These are phyloP conservation scores for Eupithecia exiguata DNA, from an alignment of 2,888 invertebrate genomes.

Conservation along the genomic window DNA sequence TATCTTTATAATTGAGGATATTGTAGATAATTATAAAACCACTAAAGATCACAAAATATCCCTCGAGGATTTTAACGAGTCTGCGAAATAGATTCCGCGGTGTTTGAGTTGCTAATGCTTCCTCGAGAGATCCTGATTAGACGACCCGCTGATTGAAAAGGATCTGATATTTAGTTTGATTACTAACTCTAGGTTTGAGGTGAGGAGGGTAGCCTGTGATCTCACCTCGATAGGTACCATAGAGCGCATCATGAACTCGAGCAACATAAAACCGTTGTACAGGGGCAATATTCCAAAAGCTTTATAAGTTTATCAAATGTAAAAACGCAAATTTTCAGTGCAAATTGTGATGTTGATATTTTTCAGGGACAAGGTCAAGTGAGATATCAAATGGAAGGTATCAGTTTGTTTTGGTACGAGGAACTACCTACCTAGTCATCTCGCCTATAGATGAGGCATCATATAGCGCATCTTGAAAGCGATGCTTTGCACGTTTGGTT, in stretches of 20 bases:
- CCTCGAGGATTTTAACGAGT: conserved; percentile 4
- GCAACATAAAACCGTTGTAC: neutral
- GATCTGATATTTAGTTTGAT: neutral
- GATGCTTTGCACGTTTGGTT: too few species aligned
- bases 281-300: neutral
- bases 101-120: conserved; percentile 10
- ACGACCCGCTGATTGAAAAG: neutral
- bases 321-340: too few species aligned
- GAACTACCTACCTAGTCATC: too few species aligned
- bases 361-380: too few species aligned
- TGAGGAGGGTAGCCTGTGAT: neutral
- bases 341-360: too few species aligned
- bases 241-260: neutral
- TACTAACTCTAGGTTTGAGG: neutral
- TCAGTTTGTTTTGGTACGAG: too few species aligned
- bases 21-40: neutral
- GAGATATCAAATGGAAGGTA: too few species aligned
- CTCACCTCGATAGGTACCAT: neutral
- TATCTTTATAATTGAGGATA: too few species aligned
- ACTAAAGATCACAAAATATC: neutral
- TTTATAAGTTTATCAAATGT: too few species aligned
- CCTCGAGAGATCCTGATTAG: neutral
- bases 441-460: too few species aligned
- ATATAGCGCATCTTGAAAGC: too few species aligned
- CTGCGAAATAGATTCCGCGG: neutral